Base-by-base conservation (phyloP, 1,140 invertebrate species). In the Proctacanthus coquilletti region DNA sequence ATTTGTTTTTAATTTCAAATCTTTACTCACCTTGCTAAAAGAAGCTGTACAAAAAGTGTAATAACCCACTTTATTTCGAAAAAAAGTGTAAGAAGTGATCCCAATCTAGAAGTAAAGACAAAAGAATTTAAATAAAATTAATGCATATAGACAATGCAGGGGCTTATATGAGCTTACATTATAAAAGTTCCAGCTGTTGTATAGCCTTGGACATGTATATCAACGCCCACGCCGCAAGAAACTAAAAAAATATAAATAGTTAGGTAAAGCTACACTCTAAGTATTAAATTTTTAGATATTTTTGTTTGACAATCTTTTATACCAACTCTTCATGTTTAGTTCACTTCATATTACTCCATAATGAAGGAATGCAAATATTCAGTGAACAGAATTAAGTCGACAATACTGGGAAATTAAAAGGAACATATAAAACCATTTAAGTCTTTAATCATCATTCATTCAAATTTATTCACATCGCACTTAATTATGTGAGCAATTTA, bases 1-100 rank as follows among this genome's bases (percentile, higher is more conserved):
- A 25, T 25, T 25, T 25, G 23, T 25, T 8, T 25, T 8, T 6
- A 8, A 8, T 8, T n/a, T 8, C 6, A 25, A 8, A 6, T 6
- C 11, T 23, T 21, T 40, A 47, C 49, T 53, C 47, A 58, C 55
- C 51, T 52, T 21, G 43, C 42, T 32, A 45, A 48, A 34, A 55
- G 47, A 9, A 57, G 44, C 35, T 53, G 52, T 33, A 58, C 39
- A 23, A 58, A 58, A 36, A 58, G 43, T 31, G 48, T 56, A 39
- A 58, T 45, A 33, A 58, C 43, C 55, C 55, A 58, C 43, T 58
- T 58, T 42, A 56, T 45, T 46, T 58, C 55, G 34, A 56, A 49
- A 23, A 58, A 45, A 27, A 58, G 46, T 27, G 56, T 48, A 36
- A 55, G 36, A 33, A 55, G 30, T 10, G 55, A 51, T 46, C 48